A percentile compares a stretch with the other conserved stretches of the same genome.
Evolutionary conservation across 1,140 invertebrate species (phyloP).

Genomic region (Penaeus chinensis): DNA sequence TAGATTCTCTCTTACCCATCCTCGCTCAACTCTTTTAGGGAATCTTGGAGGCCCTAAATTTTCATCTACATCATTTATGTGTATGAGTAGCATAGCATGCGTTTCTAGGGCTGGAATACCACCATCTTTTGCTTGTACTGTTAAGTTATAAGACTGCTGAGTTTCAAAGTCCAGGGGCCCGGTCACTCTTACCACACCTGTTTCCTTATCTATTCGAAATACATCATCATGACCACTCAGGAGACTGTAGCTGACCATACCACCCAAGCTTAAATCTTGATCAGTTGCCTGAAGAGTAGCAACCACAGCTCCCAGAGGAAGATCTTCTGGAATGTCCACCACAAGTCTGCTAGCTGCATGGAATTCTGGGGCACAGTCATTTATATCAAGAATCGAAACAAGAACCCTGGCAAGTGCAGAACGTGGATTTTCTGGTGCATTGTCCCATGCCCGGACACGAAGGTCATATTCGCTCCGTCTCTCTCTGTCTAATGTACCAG

Average conservation of each 20-base stretch:
- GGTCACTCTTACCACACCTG: constrained; percentile 84
- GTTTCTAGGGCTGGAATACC: constrained; percentile 78
- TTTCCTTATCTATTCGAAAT: constrained; percentile 83
- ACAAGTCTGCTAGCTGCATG: constrained; percentile 62
- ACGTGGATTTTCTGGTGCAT: constrained; percentile 70
- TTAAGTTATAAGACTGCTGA: constrained; percentile 87
- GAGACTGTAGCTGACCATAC: constrained; percentile 77
- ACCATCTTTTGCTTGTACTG: constrained; percentile 83
- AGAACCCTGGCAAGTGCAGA: constrained; percentile 73
- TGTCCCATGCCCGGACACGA: constrained; percentile 84
- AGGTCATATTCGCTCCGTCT: constrained; percentile 85
- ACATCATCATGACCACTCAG: constrained; percentile 73
- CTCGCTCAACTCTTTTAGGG: constrained; percentile 60
- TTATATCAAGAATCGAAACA: constrained; percentile 86
- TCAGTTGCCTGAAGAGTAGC: constrained; percentile 82
- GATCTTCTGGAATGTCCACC: constrained; percentile 90
- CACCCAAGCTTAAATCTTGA: constrained; percentile 81
- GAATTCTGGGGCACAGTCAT: constrained; percentile 90
- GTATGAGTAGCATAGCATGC: constrained; percentile 80
- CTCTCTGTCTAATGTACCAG: constrained; percentile 84
- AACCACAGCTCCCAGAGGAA: constrained; percentile 87
- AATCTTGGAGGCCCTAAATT: constrained; percentile 70
- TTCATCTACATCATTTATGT: constrained; percentile 94
- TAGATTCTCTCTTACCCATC: constrained; percentile 79
- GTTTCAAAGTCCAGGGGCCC: constrained; percentile 87